Evolutionary conservation across 2,113 vertebrate species (phyloP).

Genomic region (Larimichthys crocea): DNA sequence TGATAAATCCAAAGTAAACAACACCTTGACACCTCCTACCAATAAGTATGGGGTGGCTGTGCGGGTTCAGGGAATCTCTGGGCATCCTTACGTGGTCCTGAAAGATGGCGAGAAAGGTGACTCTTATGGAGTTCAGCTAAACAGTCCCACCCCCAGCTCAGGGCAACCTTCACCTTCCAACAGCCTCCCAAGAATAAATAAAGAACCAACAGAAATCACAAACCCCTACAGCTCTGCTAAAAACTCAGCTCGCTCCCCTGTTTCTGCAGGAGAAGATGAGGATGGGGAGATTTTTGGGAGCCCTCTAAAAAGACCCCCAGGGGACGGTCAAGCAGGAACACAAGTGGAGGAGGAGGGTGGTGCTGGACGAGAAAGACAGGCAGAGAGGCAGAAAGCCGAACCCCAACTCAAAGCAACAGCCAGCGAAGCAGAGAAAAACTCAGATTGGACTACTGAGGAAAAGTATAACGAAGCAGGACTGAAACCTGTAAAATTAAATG

Average conservation of each 20-base stretch:
- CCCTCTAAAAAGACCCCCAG: conserved; percentile 82
- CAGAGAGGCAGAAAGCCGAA: conserved; percentile 46
- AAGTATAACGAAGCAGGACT: conserved; percentile 80
- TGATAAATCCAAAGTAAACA: conserved; percentile 70
- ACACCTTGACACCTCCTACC: conserved; percentile 73
- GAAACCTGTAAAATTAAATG: conserved; percentile 70
- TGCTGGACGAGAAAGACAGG: conserved; percentile 29
- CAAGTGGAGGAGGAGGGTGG: conserved; percentile 63
- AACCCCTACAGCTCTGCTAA: conserved; percentile 48
- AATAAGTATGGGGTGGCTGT: conserved; percentile 93
- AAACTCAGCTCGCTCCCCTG: conserved; percentile 70
- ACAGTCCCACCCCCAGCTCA: conserved; percentile 65
- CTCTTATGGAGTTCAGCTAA: conserved; percentile 91
- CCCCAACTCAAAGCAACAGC: conserved; percentile 32
- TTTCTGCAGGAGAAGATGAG: conserved; percentile 81
- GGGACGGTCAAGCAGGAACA: conserved; percentile 83
- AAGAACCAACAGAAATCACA: conserved; percentile 36
- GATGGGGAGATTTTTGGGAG: conserved; percentile 74
- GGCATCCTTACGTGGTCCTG: conserved; percentile 95
- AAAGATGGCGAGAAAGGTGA: conserved; percentile 92
- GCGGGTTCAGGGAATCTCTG: conserved; percentile 94
- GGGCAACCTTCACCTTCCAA: conserved; percentile 81
- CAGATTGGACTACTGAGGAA: conserved; percentile 11
- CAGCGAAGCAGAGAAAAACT: conserved; percentile 32
- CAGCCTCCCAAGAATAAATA: conserved; percentile 36